A percentile compares a stretch with the other conserved stretches of the same genome.
phyloP scores from a whole-genome alignment of 1,140 invertebrate genomes.

The Bombus breviceps region DNA sequence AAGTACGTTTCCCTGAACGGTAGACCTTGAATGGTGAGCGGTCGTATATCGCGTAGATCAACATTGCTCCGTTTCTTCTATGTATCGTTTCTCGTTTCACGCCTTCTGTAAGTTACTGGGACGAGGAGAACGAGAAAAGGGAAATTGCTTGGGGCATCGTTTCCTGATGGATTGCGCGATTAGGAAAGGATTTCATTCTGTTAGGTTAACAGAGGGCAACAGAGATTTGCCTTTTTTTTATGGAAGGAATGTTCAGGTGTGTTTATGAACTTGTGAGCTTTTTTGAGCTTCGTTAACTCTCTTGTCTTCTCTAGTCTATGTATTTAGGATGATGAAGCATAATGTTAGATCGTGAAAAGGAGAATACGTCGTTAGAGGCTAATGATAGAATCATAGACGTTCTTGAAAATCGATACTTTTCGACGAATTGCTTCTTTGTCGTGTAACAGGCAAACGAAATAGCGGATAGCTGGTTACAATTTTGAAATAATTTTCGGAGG shows the following conservation, averaged over 20 bases:
- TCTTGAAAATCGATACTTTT: too few relatives aligned
- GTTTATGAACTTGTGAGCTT: neutral
- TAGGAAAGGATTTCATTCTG: neutral
- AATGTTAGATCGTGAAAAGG: too few relatives aligned
- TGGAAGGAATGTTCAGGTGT: too few relatives aligned
- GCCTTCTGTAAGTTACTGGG: neutral
- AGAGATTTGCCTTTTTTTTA: too few relatives aligned
- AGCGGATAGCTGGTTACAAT: neutral
- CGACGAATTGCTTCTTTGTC: too few relatives aligned
- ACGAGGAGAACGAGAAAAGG: neutral
- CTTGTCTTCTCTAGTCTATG: neutral
- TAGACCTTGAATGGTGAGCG: slow-evolving; percentile 57
- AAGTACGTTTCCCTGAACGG: slow-evolving; percentile 9
- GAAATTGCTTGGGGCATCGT: neutral
- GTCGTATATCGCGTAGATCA: slow-evolving; percentile 33
- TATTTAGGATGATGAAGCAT: too few relatives aligned
- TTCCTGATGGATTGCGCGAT: neutral
- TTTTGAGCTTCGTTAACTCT: neutral
- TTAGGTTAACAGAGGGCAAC: too few relatives aligned
- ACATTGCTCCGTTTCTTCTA: neutral
- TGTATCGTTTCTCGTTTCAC: neutral
- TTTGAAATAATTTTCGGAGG: neutral
- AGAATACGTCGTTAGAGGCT: too few relatives aligned
- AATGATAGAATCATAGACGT: too few relatives aligned
- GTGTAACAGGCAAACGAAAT: neutral